A percentile compares a stretch with the other conserved stretches of the same genome.
Conservation (phyloP, 2,113 vertebrate species). For the Gymnogyps californianus region DNA sequence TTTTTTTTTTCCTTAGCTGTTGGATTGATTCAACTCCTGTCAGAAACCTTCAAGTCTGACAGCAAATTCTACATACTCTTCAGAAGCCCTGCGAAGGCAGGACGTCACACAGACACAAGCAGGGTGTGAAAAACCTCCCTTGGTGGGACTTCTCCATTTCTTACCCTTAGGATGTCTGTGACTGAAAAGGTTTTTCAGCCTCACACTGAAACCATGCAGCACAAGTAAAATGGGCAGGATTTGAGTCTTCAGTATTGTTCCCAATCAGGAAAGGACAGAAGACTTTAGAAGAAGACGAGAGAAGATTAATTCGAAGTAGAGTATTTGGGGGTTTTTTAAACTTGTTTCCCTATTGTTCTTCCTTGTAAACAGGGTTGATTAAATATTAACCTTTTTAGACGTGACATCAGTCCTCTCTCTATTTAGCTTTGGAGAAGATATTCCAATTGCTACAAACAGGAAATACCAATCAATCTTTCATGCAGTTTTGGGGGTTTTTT, state of each 20-base stretch:
- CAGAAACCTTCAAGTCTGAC: background rate
- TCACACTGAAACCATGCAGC: background rate
- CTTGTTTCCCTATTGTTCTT: background rate
- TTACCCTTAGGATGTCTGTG: background rate
- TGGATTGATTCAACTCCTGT: background rate
- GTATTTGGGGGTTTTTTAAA: background rate
- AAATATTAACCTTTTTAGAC: background rate
- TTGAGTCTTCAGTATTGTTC: background rate
- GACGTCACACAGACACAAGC: background rate
- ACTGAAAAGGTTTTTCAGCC: background rate
- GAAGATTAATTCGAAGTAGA: background rate
- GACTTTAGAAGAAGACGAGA: background rate
- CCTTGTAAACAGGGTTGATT: background rate
- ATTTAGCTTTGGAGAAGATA: background rate
- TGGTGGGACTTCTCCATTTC: background rate
- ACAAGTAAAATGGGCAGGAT: background rate
- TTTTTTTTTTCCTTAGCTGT: background rate
- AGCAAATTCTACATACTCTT: background rate
- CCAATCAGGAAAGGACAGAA: background rate
- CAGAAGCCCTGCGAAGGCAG: background rate
- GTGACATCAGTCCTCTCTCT: background rate
- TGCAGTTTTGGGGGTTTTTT: background rate
- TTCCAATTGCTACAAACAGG: background rate
- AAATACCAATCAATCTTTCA: background rate
- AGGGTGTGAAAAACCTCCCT: background rate